phyloP scores from a whole-genome alignment of 1,140 invertebrate species.

The Bradysia coprophila region DNA sequence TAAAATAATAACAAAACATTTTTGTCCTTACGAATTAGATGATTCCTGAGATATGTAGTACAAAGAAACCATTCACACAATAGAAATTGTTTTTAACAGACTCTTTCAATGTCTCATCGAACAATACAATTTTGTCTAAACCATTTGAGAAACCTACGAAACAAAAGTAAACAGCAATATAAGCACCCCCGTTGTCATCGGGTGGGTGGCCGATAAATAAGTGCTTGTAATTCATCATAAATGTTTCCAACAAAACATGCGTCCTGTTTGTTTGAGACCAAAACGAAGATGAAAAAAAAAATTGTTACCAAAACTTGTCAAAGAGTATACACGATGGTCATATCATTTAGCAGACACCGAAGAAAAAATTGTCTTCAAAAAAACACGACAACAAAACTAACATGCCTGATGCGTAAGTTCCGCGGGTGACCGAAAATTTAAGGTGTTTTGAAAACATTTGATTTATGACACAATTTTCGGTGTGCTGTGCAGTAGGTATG shows the following conservation, averaged over 20 bases:
- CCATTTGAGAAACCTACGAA: no score
- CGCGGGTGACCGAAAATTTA: background rate
- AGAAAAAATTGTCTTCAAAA: background rate
- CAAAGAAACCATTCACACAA: no score
- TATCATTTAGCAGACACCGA: background rate
- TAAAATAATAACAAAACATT: no score
- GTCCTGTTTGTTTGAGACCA: no score
- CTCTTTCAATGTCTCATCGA: no score
- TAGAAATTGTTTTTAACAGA: no score
- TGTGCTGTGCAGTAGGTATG: background rate
- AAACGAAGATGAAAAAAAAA: no score
- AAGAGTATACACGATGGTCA: background rate
- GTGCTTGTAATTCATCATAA: background rate
- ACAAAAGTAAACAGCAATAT: background rate
- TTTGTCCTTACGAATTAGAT: no score
- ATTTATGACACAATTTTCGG: background rate
- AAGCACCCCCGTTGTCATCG: conserved; percentile 1
- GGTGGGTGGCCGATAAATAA: conserved; percentile 2
- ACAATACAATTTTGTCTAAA: no score
- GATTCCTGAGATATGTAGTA: no score
- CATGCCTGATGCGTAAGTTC: background rate
- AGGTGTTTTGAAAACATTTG: background rate
- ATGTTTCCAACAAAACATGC: background rate
- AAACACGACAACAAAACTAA: background rate
- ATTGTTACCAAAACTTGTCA: no score